A percentile compares a stretch with the other conserved stretches of the same genome.
These are phyloP conservation scores for Gymnothorax reevesii DNA, from an alignment of 2,797 vertebrate genomes.

Conservation along the genomic window DNA sequence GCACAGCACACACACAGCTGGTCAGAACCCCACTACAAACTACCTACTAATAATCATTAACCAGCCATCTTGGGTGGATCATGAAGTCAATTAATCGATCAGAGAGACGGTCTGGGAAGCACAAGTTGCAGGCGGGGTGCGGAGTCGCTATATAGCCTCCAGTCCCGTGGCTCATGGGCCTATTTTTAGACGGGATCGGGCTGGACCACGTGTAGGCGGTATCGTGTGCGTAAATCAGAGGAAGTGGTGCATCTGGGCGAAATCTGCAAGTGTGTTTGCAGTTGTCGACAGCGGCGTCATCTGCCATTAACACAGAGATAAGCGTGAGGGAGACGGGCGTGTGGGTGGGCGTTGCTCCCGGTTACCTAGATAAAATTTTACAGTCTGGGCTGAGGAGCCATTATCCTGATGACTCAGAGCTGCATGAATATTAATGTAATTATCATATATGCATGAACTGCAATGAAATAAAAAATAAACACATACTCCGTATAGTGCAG, in stretches of 20 bases:
- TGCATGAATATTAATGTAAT: no score
- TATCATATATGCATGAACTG: no score
- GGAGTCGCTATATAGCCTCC: no score
- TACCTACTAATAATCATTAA: slow-evolving; percentile 64
- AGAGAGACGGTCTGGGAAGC: neutral
- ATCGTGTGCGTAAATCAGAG: slow-evolving; percentile 67
- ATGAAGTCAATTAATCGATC: slow-evolving; percentile 18
- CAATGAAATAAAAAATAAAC: no score
- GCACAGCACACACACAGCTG: slow-evolving; percentile 66
- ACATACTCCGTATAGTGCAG: no score
- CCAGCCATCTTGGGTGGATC: slow-evolving; percentile 67
- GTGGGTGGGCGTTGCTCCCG: neutral
- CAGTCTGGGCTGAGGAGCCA: neutral
- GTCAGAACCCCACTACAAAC: slow-evolving; percentile 63
- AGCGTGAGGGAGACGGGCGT: neutral
- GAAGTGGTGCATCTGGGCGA: slow-evolving; percentile 12
- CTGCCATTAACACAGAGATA: neutral
- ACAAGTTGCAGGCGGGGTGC: no score
- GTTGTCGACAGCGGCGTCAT: neutral
- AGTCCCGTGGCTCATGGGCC: slow-evolving; percentile 54
- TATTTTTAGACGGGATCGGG: slow-evolving; percentile 68
- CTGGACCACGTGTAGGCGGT: slow-evolving; percentile 61
- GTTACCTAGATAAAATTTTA: neutral
- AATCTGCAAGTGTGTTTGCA: neutral
- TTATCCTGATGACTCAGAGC: neutral